A percentile compares a stretch with the other conserved stretches of the same genome.
These are phyloP conservation scores for Actenoides hombroni DNA, from an alignment of 2,113 vertebrate species.

Conservation along the genomic window DNA sequence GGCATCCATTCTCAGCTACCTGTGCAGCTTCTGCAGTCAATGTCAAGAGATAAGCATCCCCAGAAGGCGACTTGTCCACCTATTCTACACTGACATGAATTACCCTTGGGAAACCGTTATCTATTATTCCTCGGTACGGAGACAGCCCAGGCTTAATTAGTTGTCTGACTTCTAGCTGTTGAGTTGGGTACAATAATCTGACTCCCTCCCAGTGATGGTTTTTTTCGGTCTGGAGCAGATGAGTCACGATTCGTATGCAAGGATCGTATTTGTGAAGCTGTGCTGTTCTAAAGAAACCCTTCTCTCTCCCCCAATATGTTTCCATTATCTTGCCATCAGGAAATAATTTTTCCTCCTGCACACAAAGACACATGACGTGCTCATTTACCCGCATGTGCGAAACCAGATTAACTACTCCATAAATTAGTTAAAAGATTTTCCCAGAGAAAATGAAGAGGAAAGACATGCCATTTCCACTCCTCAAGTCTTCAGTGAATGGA, in stretches of 20 bases:
- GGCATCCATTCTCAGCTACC: background rate
- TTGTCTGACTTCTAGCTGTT: slow-evolving; percentile 31
- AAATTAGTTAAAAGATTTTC: slow-evolving; percentile 61
- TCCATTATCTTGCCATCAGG: slow-evolving; percentile 49
- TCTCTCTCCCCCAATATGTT: slow-evolving; percentile 34
- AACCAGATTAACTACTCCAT: slow-evolving; percentile 44
- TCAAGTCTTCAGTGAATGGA: background rate
- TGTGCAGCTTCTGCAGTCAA: background rate
- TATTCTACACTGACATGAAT: background rate
- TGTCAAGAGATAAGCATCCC: slow-evolving; percentile 25
- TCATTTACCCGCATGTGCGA: background rate
- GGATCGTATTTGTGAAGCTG: background rate
- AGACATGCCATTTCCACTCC: slow-evolving; percentile 12
- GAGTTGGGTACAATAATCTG: slow-evolving; percentile 3
- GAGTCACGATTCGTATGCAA: slow-evolving; percentile 14
- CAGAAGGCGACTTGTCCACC: slow-evolving; percentile 29
- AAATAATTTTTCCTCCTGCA: slow-evolving; percentile 14
- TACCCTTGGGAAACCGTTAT: slow-evolving; percentile 32
- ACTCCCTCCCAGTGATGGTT: background rate
- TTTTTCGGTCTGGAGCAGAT: background rate
- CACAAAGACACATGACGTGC: background rate
- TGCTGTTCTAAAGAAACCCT: slow-evolving; percentile 19
- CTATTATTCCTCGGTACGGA: slow-evolving; percentile 7
- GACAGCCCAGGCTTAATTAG: slow-evolving; percentile 36
- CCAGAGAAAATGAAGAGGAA: slow-evolving; percentile 45